Conservation (phyloP, 2,797 vertebrate genomes). For the Hybognathus amarus region DNA sequence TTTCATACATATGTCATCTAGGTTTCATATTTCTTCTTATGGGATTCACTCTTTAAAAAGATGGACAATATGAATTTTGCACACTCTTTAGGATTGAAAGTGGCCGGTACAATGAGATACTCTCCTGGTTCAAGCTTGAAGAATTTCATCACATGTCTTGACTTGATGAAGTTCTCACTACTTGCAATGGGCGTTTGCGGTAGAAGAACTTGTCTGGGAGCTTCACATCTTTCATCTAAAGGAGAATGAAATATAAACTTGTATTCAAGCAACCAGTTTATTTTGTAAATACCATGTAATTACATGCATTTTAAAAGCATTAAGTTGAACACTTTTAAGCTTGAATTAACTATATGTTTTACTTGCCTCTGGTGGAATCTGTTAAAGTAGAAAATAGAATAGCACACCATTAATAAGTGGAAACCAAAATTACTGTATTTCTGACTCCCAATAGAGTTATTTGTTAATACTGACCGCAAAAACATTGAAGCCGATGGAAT, state of each 20-base stretch:
- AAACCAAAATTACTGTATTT: neutral
- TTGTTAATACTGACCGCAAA: slow-evolving; percentile 50
- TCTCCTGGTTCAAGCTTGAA: slow-evolving; percentile 58
- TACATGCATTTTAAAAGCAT: neutral
- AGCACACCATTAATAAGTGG: neutral
- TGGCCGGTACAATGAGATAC: slow-evolving; percentile 61
- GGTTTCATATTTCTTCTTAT: neutral
- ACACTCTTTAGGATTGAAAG: slow-evolving; percentile 44
- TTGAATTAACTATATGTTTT: neutral
- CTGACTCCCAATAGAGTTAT: neutral
- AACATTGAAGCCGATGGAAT: slow-evolving; percentile 62
- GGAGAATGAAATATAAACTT: neutral
- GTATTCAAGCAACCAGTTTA: neutral
- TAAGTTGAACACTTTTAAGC: neutral
- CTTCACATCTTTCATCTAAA: slow-evolving; percentile 41
- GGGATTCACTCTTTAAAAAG: slow-evolving; percentile 57
- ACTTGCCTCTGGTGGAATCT: slow-evolving; percentile 47
- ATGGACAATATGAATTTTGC: slow-evolving; percentile 58
- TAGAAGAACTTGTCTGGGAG: slow-evolving; percentile 50
- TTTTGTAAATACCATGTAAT: neutral
- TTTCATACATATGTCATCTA: neutral
- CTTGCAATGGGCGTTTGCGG: neutral
- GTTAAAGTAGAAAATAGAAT: slow-evolving; percentile 2
- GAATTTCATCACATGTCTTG: slow-evolving; percentile 57
- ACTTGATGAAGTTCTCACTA: neutral